A percentile compares a stretch with the other conserved stretches of the same genome.
Conservation (phyloP, 2,113 vertebrate genomes). For the Echinops telfairi region DNA sequence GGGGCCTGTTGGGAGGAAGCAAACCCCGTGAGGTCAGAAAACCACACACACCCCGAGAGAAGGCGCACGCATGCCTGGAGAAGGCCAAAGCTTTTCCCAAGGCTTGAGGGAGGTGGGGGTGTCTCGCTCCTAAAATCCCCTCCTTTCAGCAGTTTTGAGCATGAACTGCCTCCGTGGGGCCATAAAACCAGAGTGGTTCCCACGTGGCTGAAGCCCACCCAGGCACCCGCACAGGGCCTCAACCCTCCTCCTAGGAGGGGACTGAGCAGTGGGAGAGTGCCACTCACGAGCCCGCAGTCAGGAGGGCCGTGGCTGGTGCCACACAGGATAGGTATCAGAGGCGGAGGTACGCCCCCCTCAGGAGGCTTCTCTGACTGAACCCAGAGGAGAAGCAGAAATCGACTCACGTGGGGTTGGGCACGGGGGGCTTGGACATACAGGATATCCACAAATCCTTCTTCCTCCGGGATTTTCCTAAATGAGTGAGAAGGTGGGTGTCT, state of each 20-base stretch:
- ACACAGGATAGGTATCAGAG: background rate
- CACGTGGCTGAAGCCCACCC: background rate
- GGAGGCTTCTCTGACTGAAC: background rate
- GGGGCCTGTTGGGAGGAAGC: slow-evolving; percentile 83
- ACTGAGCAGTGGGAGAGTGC: background rate
- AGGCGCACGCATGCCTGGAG: background rate
- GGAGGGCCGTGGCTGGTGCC: background rate
- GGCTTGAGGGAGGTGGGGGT: background rate
- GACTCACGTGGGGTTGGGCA: slow-evolving; percentile 89
- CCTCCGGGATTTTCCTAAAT: slow-evolving; percentile 87
- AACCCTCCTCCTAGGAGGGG: background rate
- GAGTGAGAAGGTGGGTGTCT: background rate
- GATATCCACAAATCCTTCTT: slow-evolving; percentile 88
- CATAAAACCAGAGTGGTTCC: background rate
- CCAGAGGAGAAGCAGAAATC: slow-evolving; percentile 10
- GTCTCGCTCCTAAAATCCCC: background rate
- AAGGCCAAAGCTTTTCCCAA: background rate
- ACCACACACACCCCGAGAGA: background rate
- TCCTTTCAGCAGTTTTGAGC: background rate
- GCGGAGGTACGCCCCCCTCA: background rate
- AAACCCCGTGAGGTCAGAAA: background rate
- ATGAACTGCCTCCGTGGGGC: background rate
- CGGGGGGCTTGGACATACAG: slow-evolving; percentile 83
- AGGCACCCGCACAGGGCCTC: background rate
- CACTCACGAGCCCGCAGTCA: background rate